These are phyloP conservation scores for Stichopus horrens DNA, from an alignment of 53 echinoderm and acorn worm genomes.

Conservation along the genomic window DNA sequence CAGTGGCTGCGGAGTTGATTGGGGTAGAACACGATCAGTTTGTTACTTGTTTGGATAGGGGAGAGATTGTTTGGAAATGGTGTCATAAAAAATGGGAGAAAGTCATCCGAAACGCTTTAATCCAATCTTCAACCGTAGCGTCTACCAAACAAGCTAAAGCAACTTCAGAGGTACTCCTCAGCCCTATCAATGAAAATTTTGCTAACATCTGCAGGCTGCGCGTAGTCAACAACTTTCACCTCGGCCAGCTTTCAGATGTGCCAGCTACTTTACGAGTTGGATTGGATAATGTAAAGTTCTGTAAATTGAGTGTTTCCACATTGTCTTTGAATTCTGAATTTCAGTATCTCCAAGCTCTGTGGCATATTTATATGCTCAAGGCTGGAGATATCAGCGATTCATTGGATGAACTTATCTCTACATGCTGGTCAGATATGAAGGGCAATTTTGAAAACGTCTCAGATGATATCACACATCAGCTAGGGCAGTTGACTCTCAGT, in stretches of 20 bases:
- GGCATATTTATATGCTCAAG: slow-evolving; percentile 1
- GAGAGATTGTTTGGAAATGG: slow-evolving; percentile 29
- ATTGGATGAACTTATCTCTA: background rate
- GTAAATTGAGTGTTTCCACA: background rate
- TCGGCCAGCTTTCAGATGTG: background rate
- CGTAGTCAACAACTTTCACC: background rate
- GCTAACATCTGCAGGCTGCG: slow-evolving; percentile 9
- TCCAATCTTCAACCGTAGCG: background rate
- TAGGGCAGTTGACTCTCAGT: slow-evolving; percentile 1
- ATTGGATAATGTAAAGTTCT: slow-evolving; percentile 6
- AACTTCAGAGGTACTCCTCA: background rate
- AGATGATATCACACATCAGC: slow-evolving; percentile 28
- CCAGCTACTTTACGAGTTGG: background rate
- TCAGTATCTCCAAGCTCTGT: slow-evolving; percentile 20
- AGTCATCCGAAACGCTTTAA: background rate
- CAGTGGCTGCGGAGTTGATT: slow-evolving; percentile 17
- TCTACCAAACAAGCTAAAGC: background rate
- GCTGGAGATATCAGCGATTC: background rate
- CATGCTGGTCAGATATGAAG: background rate
- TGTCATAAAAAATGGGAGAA: background rate
- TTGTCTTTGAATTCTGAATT: background rate
- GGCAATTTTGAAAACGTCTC: background rate
- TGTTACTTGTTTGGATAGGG: background rate
- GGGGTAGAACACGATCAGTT: slow-evolving; percentile 39
- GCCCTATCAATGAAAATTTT: background rate